A percentile compares a stretch with the other conserved stretches of the same genome.
These are phyloP conservation scores for Babyrousa celebensis DNA, from an alignment of 2,797 vertebrate species.

Conservation along the genomic window DNA sequence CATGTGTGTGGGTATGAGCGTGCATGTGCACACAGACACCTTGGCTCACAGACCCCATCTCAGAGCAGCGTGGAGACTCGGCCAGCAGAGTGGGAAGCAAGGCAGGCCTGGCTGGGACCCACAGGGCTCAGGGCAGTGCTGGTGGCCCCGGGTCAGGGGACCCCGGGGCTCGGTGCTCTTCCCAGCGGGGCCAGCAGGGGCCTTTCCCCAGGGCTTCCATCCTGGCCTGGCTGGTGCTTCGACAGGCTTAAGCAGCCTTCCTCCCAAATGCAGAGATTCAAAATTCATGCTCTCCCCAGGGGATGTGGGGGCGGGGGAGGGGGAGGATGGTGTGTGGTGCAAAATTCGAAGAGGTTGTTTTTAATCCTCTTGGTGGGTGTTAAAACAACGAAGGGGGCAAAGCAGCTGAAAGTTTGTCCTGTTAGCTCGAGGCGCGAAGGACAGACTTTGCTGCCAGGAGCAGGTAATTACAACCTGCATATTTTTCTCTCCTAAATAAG, in stretches of 20 bases:
- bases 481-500: background rate
- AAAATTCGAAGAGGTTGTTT: slow-evolving; percentile 38
- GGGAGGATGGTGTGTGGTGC: background rate
- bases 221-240: rapidly evolving
- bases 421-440: background rate
- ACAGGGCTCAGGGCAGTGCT: too few species aligned
- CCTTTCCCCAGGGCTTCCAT: slow-evolving; percentile 32
- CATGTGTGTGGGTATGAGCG: background rate
- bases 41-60: rapidly evolving
- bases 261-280: background rate
- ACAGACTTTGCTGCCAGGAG: background rate
- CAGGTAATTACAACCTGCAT: background rate
- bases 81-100: background rate
- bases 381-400: background rate
- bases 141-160: rapidly evolving
- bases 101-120: background rate
- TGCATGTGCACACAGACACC: background rate
- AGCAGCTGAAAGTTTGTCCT: background rate
- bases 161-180: background rate
- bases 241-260: background rate
- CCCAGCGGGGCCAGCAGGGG: slow-evolving; percentile 68
- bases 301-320: background rate
- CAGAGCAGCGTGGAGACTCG: background rate
- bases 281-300: background rate
- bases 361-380: background rate